Conservation (phyloP, 2,113 vertebrate species). For the Spizaetus ornatus region DNA sequence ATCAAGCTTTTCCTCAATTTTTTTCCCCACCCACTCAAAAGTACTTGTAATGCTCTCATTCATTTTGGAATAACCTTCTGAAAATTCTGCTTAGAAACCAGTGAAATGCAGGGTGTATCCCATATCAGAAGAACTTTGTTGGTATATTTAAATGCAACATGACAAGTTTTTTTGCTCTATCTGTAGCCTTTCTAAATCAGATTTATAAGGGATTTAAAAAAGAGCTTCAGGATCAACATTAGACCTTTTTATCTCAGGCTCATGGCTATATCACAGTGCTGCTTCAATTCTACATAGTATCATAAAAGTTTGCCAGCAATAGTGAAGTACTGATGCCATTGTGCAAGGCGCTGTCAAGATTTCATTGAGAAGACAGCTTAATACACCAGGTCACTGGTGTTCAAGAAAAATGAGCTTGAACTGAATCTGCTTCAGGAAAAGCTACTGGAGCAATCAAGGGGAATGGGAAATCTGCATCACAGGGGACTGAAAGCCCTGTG, state of each 20-base stretch:
- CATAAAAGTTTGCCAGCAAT: background rate
- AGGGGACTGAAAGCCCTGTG: background rate
- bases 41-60: background rate
- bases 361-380: background rate
- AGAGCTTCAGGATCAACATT: background rate
- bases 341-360: background rate
- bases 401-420: background rate
- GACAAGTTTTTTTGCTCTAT: background rate
- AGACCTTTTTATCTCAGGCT: background rate
- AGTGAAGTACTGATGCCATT: background rate
- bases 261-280: background rate
- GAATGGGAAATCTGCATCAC: background rate
- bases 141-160: background rate
- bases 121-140: background rate
- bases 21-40: background rate
- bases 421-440: background rate
- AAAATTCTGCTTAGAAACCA: background rate
- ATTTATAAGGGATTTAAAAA: background rate
- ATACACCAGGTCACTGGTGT: fast-evolving
- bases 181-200: background rate
- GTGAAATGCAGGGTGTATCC: background rate
- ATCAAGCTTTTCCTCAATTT: background rate
- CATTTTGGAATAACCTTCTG: background rate
- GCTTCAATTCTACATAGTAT: background rate
- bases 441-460: background rate